Evolutionary conservation across 2,888 invertebrate genomes (phyloP), one percentile per base, ranked within the genome.

Genomic region (Phalera bucephala): DNA sequence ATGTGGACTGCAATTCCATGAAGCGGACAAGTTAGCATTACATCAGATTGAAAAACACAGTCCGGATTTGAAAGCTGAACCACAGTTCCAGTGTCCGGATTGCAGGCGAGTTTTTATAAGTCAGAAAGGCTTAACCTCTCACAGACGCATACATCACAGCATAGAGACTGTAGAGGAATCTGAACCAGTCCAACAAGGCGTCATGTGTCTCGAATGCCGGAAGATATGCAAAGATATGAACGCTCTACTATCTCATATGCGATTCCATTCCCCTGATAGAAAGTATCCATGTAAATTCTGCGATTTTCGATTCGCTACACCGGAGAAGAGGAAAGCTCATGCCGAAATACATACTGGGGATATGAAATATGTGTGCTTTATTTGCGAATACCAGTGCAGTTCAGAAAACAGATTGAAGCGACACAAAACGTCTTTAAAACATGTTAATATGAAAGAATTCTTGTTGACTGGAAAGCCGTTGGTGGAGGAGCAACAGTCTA

Each of bases 311-410:
- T 89, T 89, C 40, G 80, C 87, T 0, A 84, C 85, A 0, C 74
- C 74, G 0, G 85, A 86, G 22, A 88, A 88, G 26, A 56, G 85
- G 2, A 86, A 82, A 60, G 45, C 67, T 0, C 89, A 89, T 30
- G 61, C 80, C 0, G 85, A 84, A 49, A 65, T 89, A 7, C 89
- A 89, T 17, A 88, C 88, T 0, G 89, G 89, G 0, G 86, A 84
- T 36, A 84, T 88, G 85, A 88, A 84, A 48, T 89, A 77, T 31
- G 88, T 89, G 0, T 89, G 89, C 40, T 89, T 89, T 23, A 87
- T 89, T 12, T 89, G 89, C 33, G 88, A 89, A 51, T 88, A 89
- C 37, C 81, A 81, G 31, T 88, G 89, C 40, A 87, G 80, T 30
- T 88, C 89, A 0, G 84, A 82, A 41, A 86, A 87, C 43, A 61